Percentiles rank a stretch among this genome's conserved stretches.
These are phyloP conservation scores for Pocillopora grandis DNA, from an alignment of 92 coral and sea anemone species.

Conservation along the genomic window DNA sequence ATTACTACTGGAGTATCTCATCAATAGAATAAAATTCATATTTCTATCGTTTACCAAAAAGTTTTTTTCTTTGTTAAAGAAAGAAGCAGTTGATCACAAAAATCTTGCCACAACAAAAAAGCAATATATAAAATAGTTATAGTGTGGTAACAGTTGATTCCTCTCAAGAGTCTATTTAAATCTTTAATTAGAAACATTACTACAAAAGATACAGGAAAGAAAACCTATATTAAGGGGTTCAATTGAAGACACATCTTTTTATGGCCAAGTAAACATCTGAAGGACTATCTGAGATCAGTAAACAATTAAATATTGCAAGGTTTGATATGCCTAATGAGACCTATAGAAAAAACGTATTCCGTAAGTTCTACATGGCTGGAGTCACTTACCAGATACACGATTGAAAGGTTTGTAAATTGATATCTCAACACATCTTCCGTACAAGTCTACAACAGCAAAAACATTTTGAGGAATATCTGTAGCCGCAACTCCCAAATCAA, in stretches of 20 bases:
- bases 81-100: too few species aligned
- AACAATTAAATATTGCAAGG: background rate
- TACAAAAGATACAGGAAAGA: background rate
- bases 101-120: too few species aligned
- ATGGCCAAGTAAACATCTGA: background rate
- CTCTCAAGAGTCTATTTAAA: background rate
- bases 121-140: too few species aligned
- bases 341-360: background rate
- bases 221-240: background rate
- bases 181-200: background rate
- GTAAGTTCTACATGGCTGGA: background rate
- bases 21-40: too few species aligned
- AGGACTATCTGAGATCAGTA: constrained; percentile 31
- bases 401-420: constrained; percentile 70
- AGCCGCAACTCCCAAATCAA: constrained; percentile 91
- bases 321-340: background rate
- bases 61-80: too few species aligned
- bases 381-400: constrained; percentile 20
- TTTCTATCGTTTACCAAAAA: too few species aligned
- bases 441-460: constrained; percentile 89
- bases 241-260: background rate
- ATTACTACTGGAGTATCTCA: too few species aligned
- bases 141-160: background rate
- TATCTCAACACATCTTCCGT: constrained; percentile 95
- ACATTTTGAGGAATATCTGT: constrained; percentile 73